Evolutionary conservation across 2,113 vertebrate genomes (phyloP).

Genomic region (Tragelaphus imberbis): DNA sequence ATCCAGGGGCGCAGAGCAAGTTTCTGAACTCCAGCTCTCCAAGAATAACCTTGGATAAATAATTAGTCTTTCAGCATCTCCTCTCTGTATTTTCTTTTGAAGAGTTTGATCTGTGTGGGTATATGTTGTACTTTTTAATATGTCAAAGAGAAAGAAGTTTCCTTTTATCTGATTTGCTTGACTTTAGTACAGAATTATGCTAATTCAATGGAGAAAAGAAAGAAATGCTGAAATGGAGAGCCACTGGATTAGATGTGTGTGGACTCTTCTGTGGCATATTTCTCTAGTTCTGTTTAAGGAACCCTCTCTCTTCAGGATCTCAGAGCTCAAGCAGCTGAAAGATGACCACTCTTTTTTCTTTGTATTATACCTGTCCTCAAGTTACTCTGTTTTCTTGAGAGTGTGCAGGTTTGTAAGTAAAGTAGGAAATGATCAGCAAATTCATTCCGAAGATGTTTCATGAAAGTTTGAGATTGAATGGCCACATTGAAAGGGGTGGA

Average conservation of each 20-base stretch:
- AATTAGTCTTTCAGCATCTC: background rate
- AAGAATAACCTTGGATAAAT: background rate
- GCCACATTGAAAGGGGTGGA: background rate
- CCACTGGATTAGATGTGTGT: background rate
- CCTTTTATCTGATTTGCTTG: conserved; percentile 15
- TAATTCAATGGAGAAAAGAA: background rate
- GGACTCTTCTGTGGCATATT: fast-evolving
- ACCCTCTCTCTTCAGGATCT: background rate
- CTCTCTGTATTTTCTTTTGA: background rate
- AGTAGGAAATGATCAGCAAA: background rate
- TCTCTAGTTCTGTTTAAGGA: background rate
- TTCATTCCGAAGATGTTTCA: background rate
- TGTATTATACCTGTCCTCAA: background rate
- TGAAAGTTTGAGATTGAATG: background rate
- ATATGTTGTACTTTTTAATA: background rate
- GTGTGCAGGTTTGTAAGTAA: background rate
- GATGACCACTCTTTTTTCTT: background rate
- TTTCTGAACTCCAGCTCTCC: background rate
- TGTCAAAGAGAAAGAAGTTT: background rate
- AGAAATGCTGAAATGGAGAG: conserved; percentile 28
- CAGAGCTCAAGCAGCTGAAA: background rate
- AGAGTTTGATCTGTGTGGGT: background rate
- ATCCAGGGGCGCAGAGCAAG: background rate
- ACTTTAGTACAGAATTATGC: conserved; percentile 12
- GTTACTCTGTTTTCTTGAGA: background rate